Base-by-base conservation (phyloP, 35 echinoderm and acorn worm species). In the Lytechinus pictus region DNA sequence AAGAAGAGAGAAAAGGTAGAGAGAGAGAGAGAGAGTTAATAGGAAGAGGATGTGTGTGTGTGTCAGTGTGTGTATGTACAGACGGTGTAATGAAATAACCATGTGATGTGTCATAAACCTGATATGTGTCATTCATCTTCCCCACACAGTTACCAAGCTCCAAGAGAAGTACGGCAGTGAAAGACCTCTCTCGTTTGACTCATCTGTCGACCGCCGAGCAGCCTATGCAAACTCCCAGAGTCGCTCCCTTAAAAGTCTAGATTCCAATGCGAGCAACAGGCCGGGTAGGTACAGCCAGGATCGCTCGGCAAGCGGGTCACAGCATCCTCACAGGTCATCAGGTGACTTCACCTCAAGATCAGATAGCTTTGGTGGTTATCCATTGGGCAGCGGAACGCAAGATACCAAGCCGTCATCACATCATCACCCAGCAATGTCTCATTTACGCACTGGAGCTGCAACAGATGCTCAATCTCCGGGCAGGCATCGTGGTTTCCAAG, bases 71-170 rank as follows among this genome's bases (percentile, higher is more conserved):
- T 90, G 52, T 90, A 54, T 52, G 52, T 52, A 8, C 29, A 90
- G 88, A 90, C 29, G 52, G 88, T 90, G 88, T 90, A 57, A 93
- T 57, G 53, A 33, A 93, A 93, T 54, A 55, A 57, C 92, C 52
- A 57, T 93, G 54, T 57, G 92, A 93, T 93, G 92, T 93, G 92
- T 93, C 92, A 93, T 93, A 53, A 93, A 93, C 53, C 12, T 93
- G 92, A 93, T 57, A 93, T 93, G 92, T 93, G 92, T 57, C 92
- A 28, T 57, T 93, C 9, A 27, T 92, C 52, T 86, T 54, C 27
- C 79, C 57, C 55, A 94, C 55, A 94, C 97, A 97, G 97, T 98
- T n/a, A 86, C 97, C 54, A 96, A 97, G 89, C 96, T 98, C 27
- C 87, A 95, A 19, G 94, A 97, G 86, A 97, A 94, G 94, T 98